Evolutionary conservation across 2,113 vertebrate genomes (phyloP).

Genomic region (Irena cyanogastra): DNA sequence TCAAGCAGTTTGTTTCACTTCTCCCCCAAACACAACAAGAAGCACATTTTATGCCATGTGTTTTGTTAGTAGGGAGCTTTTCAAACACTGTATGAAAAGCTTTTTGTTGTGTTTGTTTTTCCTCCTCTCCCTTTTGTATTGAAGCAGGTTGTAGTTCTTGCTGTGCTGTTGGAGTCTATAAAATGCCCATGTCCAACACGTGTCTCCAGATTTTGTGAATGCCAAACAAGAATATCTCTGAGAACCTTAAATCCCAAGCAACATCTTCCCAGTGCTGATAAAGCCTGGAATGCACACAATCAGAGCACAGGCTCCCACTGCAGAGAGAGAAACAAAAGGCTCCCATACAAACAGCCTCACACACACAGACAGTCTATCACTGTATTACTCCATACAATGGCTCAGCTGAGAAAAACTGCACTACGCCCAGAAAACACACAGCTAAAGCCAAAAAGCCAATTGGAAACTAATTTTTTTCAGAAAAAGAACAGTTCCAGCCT

Average conservation of each 20-base stretch:
- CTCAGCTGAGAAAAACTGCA: slow-evolving; percentile 21
- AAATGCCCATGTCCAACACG: slow-evolving; percentile 70
- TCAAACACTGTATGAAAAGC: slow-evolving; percentile 66
- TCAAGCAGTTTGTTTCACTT: slow-evolving; percentile 39
- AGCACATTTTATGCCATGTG: slow-evolving; percentile 48
- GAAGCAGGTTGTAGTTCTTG: slow-evolving; percentile 61
- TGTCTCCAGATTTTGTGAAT: slow-evolving; percentile 58
- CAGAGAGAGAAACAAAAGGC: slow-evolving; percentile 56
- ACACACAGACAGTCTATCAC: slow-evolving; percentile 7
- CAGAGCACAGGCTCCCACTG: slow-evolving; percentile 19
- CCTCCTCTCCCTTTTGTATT: slow-evolving; percentile 55
- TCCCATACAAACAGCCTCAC: slow-evolving; percentile 42
- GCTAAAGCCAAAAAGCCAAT: slow-evolving; percentile 11
- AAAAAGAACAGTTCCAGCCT: neutral
- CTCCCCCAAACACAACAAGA: neutral
- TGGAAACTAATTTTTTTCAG: neutral
- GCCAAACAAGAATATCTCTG: slow-evolving; percentile 54
- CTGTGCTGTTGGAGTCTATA: slow-evolving; percentile 40
- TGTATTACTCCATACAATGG: slow-evolving; percentile 10
- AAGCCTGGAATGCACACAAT: slow-evolving; percentile 18
- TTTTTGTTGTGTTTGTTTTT: slow-evolving; percentile 68
- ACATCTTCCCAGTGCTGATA: slow-evolving; percentile 66
- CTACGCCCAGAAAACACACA: neutral
- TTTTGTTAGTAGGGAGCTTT: slow-evolving; percentile 67
- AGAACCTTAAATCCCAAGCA: slow-evolving; percentile 63